phyloP scores from a whole-genome alignment of 2,113 vertebrate species.

The Panthera leo region DNA sequence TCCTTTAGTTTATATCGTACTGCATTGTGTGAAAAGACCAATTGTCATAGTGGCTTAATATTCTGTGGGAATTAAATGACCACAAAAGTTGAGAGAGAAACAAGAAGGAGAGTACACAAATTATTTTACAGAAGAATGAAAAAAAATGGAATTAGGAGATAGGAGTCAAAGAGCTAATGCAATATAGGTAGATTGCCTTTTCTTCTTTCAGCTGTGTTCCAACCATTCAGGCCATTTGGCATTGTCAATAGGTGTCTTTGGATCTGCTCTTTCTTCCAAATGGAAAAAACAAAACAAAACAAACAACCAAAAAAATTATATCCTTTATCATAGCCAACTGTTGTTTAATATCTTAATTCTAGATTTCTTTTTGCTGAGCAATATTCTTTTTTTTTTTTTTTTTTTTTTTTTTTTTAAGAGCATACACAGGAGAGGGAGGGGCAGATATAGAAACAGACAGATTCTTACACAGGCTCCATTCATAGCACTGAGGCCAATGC shows the following conservation, averaged over 20 bases:
- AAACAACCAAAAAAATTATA: too few relatives aligned
- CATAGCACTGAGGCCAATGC: too few relatives aligned
- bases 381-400: background rate
- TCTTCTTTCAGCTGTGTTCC: background rate
- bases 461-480: background rate
- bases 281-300: background rate
- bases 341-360: background rate
- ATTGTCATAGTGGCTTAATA: background rate
- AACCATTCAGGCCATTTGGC: background rate
- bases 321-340: background rate
- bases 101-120: background rate
- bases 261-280: background rate
- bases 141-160: background rate
- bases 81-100: background rate
- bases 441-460: accelerated
- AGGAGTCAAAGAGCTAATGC: background rate
- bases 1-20: background rate
- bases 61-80: background rate
- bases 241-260: background rate
- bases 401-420: background rate
- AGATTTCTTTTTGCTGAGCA: background rate
- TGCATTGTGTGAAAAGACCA: background rate
- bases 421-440: background rate
- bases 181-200: background rate
- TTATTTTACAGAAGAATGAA: background rate